These are phyloP conservation scores for Macheiramphus alcinus DNA, from an alignment of 2,113 vertebrate genomes.

Conservation along the genomic window DNA sequence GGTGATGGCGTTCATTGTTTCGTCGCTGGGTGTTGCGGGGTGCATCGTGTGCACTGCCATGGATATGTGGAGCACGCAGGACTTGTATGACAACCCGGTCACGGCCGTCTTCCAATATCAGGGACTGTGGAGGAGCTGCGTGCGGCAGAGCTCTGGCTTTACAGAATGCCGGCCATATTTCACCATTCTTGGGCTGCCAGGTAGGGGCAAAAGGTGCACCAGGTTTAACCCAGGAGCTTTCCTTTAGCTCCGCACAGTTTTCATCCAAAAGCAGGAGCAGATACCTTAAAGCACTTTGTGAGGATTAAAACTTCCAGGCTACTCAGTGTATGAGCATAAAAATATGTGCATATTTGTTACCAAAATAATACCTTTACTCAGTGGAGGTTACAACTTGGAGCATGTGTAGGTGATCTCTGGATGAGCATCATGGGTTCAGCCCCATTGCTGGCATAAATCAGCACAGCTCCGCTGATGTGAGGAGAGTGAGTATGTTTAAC, in stretches of 20 bases:
- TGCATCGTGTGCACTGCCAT: slow-evolving; percentile 80
- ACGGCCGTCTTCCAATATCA: slow-evolving; percentile 84
- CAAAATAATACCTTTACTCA: background rate
- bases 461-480: background rate
- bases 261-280: background rate
- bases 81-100: slow-evolving; percentile 80
- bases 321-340: background rate
- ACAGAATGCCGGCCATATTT: slow-evolving; percentile 88
- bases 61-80: slow-evolving; percentile 86
- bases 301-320: background rate
- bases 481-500: background rate
- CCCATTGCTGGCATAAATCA: background rate
- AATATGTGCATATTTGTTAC: background rate
- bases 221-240: background rate
- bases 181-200: slow-evolving; percentile 88
- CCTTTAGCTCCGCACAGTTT: background rate
- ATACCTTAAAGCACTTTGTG: background rate
- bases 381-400: background rate
- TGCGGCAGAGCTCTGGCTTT: slow-evolving; percentile 82
- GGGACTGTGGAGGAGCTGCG: slow-evolving; percentile 90
- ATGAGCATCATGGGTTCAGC: background rate
- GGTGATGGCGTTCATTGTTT: slow-evolving; percentile 80
- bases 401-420: background rate
- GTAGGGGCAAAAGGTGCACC: slow-evolving; percentile 62
- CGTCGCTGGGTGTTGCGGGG: slow-evolving; percentile 73